These are phyloP conservation scores for Drosophila erecta DNA, from an alignment of 1,140 invertebrate species.

Conservation along the genomic window DNA sequence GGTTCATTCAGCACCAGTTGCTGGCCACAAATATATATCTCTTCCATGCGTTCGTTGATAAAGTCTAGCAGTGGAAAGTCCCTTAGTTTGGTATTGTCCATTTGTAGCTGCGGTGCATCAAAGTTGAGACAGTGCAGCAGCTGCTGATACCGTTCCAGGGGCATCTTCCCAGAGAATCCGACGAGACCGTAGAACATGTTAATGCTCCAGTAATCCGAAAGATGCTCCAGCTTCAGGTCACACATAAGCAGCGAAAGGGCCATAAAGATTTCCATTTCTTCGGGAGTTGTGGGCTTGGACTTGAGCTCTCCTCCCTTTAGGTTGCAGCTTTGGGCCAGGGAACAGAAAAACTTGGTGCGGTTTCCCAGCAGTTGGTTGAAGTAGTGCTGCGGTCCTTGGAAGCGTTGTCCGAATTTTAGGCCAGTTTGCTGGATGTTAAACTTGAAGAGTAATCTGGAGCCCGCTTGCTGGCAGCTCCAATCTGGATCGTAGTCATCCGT, in stretches of 20 bases:
- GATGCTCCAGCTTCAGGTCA: conserved; percentile 44
- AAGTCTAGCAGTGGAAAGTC: conserved; percentile 34
- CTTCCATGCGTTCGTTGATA: conserved; percentile 62
- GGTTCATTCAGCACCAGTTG: conserved; percentile 65
- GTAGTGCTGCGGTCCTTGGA: conserved; percentile 48
- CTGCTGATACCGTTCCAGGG: conserved; percentile 36
- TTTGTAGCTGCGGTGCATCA: conserved; percentile 9
- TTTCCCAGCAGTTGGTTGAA: conserved; percentile 63
- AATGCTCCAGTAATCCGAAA: conserved; percentile 60
- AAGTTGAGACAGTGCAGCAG: conserved; percentile 57
- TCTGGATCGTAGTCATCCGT: conserved; percentile 60
- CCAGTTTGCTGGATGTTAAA: conserved; percentile 44
- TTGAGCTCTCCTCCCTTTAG: background rate
- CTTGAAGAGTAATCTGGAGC: conserved; percentile 52
- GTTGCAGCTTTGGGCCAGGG: conserved; percentile 46
- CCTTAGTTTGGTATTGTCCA: background rate
- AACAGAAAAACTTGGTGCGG: conserved; percentile 49
- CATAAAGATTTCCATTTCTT: conserved; percentile 69
- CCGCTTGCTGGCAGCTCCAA: conserved; percentile 46
- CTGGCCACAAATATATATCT: conserved; percentile 62
- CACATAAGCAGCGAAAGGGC: conserved; percentile 55
- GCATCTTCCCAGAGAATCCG: conserved; percentile 59
- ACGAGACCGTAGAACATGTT: conserved; percentile 46
- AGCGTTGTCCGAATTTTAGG: conserved; percentile 34
- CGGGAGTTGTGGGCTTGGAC: conserved; percentile 17